These are phyloP conservation scores for Ramphastos sulfuratus DNA, from an alignment of 2,113 vertebrate genomes.

Conservation along the genomic window DNA sequence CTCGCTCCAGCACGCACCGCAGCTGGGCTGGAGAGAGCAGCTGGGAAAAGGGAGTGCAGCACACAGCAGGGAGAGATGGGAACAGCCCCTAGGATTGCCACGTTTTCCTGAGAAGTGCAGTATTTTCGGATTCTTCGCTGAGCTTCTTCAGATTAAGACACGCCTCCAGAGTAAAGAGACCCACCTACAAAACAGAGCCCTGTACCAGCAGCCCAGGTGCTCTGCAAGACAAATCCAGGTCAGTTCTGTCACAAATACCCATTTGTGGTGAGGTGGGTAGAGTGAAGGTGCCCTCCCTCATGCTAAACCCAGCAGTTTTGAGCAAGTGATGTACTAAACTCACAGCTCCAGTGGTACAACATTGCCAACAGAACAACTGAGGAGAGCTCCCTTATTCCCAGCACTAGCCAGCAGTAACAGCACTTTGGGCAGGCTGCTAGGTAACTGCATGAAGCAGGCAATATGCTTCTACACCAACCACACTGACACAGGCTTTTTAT, in stretches of 20 bases:
- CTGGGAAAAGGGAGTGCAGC: neutral
- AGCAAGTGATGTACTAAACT: neutral
- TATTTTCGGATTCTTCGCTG: neutral
- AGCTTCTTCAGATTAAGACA: neutral
- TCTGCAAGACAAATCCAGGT: neutral
- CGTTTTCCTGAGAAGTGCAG: accelerated
- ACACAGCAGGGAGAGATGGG: accelerated
- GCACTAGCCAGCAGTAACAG: accelerated
- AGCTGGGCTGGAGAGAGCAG: accelerated
- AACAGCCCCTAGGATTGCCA: neutral
- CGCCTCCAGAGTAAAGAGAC: neutral
- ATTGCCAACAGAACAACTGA: neutral
- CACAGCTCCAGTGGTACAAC: neutral
- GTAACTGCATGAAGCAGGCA: accelerated
- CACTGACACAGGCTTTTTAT: neutral
- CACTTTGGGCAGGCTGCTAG: neutral
- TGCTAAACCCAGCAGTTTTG: neutral
- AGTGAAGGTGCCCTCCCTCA: neutral
- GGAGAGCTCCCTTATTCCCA: neutral
- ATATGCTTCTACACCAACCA: accelerated
- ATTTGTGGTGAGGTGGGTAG: neutral
- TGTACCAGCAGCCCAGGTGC: neutral
- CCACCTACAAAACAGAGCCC: neutral
- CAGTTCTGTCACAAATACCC: neutral
- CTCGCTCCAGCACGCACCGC: accelerated